Percentiles rank a stretch among this genome's conserved stretches.
Evolutionary conservation across 1,140 invertebrate species (phyloP).

Genomic region (Scaptomyza graminum): DNA sequence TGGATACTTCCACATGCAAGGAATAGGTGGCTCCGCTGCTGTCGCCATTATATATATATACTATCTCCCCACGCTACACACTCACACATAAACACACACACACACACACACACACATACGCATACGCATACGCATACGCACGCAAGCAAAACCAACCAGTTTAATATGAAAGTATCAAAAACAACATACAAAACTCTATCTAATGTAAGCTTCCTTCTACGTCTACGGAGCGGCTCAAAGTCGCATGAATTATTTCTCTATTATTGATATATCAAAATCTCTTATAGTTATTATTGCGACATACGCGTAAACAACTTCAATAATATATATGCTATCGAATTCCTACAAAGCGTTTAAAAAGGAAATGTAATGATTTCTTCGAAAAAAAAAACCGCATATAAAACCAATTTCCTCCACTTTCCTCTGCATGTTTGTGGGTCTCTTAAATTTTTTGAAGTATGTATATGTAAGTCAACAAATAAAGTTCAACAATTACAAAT

Average conservation of each 20-base stretch:
- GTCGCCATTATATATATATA: slow-evolving; percentile 46
- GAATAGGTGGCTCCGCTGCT: slow-evolving; percentile 57
- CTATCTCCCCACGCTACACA: slow-evolving; percentile 26
- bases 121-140: slow-evolving; percentile 43
- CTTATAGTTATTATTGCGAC: slow-evolving; percentile 63
- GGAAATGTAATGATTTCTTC: slow-evolving; percentile 44
- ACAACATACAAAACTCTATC: slow-evolving; percentile 33
- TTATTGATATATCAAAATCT: slow-evolving; percentile 75
- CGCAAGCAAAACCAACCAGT: slow-evolving; percentile 71
- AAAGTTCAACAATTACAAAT: slow-evolving; percentile 78
- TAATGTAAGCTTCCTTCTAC: slow-evolving; percentile 58
- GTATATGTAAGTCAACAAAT: slow-evolving; percentile 75
- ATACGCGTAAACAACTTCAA: slow-evolving; percentile 39
- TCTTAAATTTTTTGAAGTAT: slow-evolving; percentile 71
- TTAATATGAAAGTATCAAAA: slow-evolving; percentile 64
- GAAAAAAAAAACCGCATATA: slow-evolving; percentile 41
- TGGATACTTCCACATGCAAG: slow-evolving; percentile 86
- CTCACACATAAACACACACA: slow-evolving; percentile 21
- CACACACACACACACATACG: slow-evolving; percentile 30
- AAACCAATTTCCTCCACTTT: slow-evolving; percentile 72
- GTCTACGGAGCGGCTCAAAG: slow-evolving; percentile 65
- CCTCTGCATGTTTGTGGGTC: slow-evolving; percentile 64
- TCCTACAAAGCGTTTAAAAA: slow-evolving; percentile 18
- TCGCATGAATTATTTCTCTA: slow-evolving; percentile 66
- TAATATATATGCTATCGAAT: slow-evolving; percentile 57